Conservation (phyloP, 2,888 invertebrate genomes). For the Osmoderma eremita region DNA sequence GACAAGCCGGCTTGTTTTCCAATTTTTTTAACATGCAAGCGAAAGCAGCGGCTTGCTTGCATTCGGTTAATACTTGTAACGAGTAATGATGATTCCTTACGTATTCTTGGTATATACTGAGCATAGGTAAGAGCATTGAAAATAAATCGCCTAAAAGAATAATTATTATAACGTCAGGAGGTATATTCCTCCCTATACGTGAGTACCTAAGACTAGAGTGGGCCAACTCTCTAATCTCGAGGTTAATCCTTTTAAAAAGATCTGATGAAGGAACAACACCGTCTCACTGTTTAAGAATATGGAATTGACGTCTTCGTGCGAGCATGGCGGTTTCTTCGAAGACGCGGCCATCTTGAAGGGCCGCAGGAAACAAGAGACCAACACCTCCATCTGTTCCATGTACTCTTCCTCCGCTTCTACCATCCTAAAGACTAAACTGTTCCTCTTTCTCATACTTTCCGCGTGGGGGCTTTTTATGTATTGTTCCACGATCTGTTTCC, state of each 20-base stretch:
- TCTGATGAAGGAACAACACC: conserved; percentile 91
- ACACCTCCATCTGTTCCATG: conserved; percentile 86
- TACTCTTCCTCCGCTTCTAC: conserved; percentile 95
- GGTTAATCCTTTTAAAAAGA: conserved; percentile 91
- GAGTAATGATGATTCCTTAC: conserved; percentile 95
- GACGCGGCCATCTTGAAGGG: conserved; percentile 95
- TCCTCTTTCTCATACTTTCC: conserved; percentile 91
- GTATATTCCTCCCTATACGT: conserved; percentile 44
- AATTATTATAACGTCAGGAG: too few relatives aligned
- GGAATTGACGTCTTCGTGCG: conserved; percentile 93
- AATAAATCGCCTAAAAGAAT: conserved; percentile 90
- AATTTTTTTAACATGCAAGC: conserved; percentile 80
- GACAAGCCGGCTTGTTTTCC: conserved; percentile 87
- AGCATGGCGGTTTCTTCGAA: conserved; percentile 90
- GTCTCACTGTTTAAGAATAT: conserved; percentile 94
- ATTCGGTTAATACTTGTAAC: conserved; percentile 90
- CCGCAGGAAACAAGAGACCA: conserved; percentile 86
- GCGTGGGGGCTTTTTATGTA: conserved; percentile 95
- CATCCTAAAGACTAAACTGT: conserved; percentile 90
- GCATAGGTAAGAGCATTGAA: conserved; percentile 94
- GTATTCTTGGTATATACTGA: conserved; percentile 95
- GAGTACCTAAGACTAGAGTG: conserved; percentile 89
- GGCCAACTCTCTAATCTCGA: conserved; percentile 95
- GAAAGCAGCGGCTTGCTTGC: conserved; percentile 86
- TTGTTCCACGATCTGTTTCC: conserved; percentile 95